Evolutionary conservation across 2,113 vertebrate genomes (phyloP), one percentile per base, ranked within the genome.

Genomic region (Hiodon tergisus): DNA sequence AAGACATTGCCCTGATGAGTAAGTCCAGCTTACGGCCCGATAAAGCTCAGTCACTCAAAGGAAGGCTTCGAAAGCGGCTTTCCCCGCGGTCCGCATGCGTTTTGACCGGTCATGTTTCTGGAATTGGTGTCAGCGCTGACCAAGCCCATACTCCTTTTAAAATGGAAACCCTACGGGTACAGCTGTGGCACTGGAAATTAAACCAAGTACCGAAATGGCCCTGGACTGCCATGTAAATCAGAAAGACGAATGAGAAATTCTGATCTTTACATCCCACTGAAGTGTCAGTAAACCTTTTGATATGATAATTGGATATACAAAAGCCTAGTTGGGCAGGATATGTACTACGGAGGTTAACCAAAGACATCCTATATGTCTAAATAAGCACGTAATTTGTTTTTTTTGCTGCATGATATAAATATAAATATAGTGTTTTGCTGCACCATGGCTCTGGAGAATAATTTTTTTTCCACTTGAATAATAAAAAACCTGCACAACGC

Each of bases 401-500:
- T n/a, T 59, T 31, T 48, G 52, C 46, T 54, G 67, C 58, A 67
- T 55, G 85, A 86, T 89, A 87, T 86, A 83, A 86, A 88, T 85
- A 78, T 80, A 86, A 84, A 83, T 86, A 83, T 89, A 89, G 88
- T 84, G 82, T 78, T 81, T 85, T 80, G 48, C 60, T 9, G 67
- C 67, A 14, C 52, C 79, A 73, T 78, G 73, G 82, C 81, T 73
- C 83, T 86, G 83, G 83, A 86, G 86, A 85, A 89, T 89, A 87
- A 85, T 86, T 85, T 90, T 90, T 82, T 82, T 81, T 87, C 83
- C 90, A 87, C 90, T 90, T 88, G 89, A 85, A 82, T 77, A 81
- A 83, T 85, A 84, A 85, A 84, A 83, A 79, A 82, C 84, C 78
- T 86, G 87, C 87, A 86, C 88, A 87, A 85, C 89, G 88, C 89